Base-by-base conservation (phyloP, 2,888 invertebrate genomes). In the Campaea margaritaria region DNA sequence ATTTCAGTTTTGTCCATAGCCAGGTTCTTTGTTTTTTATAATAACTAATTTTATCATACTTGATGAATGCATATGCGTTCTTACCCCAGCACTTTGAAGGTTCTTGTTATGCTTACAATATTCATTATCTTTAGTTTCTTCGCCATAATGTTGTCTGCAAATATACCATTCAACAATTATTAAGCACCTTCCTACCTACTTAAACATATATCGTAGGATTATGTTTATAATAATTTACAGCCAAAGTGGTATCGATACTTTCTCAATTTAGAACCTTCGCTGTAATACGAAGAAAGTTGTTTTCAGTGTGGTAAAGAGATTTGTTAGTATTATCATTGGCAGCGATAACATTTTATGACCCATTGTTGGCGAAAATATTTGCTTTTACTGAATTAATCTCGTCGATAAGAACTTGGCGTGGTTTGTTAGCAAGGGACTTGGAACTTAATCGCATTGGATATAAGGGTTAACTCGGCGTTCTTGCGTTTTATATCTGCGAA, bases 281-380 rank as follows among this genome's bases (percentile, higher is more conserved):
- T 59, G 56, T 43, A 46, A 42, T 38, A 38, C 46, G 45, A 63
- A 36, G 56, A 63, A 63, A 65, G 65, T 63, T 51, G 49, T 48
- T 51, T 43, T 53, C 52, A 42, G 54, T 45, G 41, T 48, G 52
- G 36, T 51, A 56, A 48, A 58, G 21, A 21, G 64, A 68, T 64
- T 64, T 62, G 62, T 56, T 46, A 39, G 43, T 51, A 49, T 43
- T 58, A 38, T 55, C 39, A 50, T 48, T 36, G 38, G 52, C 47
- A 14, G 47, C 59, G 59, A 67, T 62, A 65, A 57, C 50, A 41
- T 58, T 68, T 68, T 68, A 68, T 54, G 57, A 38, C 46, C 52
- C 48, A 68, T 68, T 69, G 68, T 69, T 51, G 48, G 57, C 41
- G 38, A 59, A 56, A 65, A 63, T 68, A 63, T 65, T 66, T 68